Percentiles rank a stretch among this genome's conserved stretches.
These are phyloP conservation scores for Tauraco erythrolophus DNA, from an alignment of 2,113 vertebrate genomes.

Conservation along the genomic window DNA sequence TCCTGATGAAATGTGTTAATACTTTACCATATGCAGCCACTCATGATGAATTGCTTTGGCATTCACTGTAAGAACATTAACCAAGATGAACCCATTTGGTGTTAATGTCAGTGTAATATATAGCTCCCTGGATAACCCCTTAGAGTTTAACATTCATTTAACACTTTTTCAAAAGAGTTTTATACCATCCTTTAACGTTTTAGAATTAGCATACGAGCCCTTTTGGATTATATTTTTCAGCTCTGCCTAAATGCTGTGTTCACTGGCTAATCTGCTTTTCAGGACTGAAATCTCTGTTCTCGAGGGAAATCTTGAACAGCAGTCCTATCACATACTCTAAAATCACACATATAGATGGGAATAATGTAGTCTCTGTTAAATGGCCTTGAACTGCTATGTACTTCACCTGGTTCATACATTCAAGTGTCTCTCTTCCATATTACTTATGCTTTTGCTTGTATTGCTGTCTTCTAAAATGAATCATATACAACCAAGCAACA, in stretches of 20 bases:
- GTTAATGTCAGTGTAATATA: conserved; percentile 65
- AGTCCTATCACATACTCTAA: background rate
- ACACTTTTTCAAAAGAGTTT: conserved; percentile 14
- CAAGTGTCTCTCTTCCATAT: background rate
- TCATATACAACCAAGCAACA: background rate
- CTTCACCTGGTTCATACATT: background rate
- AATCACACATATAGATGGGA: background rate
- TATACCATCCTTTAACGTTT: background rate
- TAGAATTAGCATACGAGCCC: background rate
- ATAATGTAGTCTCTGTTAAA: background rate
- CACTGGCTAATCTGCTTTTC: background rate
- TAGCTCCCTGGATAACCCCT: conserved; percentile 50
- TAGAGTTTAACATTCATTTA: conserved; percentile 48
- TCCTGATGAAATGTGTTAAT: conserved; percentile 57
- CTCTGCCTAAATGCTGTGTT: background rate
- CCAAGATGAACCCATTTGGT: conserved; percentile 67
- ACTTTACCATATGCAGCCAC: conserved; percentile 48
- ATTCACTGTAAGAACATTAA: conserved; percentile 70
- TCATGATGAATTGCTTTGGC: conserved; percentile 64
- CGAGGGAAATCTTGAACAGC: background rate
- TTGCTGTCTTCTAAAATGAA: background rate
- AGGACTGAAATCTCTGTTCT: background rate
- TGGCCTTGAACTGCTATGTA: background rate
- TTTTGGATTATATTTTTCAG: background rate
- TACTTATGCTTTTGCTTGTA: background rate